phyloP scores from a whole-genome alignment of 1,140 invertebrate species.

The Periplaneta americana region DNA sequence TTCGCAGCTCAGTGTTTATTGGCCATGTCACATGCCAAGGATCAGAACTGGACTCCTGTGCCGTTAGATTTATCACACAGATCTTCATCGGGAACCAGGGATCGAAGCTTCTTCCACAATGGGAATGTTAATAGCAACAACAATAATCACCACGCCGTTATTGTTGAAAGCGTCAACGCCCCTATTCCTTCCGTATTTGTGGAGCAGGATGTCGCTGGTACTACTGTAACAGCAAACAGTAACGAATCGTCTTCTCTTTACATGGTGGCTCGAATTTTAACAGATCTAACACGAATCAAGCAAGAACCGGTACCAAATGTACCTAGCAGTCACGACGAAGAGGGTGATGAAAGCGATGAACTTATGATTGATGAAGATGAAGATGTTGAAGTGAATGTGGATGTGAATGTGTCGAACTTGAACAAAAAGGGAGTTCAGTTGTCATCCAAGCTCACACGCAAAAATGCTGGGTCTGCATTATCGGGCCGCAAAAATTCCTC shows the following conservation, averaged over 20 bases:
- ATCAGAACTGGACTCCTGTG: constrained; percentile 15
- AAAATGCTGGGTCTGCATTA: background rate
- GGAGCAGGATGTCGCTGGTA: constrained; percentile 8
- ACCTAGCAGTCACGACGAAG: constrained; percentile 13
- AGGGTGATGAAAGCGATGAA: constrained; percentile 11
- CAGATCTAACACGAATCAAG: constrained; percentile 48
- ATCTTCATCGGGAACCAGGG: constrained; percentile 7
- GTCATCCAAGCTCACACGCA: background rate
- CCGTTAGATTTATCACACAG: constrained; percentile 6
- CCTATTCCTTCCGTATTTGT: constrained; percentile 6
- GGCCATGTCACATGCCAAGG: constrained; percentile 45
- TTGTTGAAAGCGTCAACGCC: constrained; percentile 9
- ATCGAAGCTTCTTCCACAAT: background rate
- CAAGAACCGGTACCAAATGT: constrained; percentile 43
- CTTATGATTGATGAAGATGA: constrained; percentile 11
- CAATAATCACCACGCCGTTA: background rate
- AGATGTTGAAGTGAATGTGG: background rate
- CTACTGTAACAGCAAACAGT: background rate
- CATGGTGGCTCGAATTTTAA: constrained; percentile 53
- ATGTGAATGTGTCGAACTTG: constrained; percentile 2
- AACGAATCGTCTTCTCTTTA: constrained; percentile 36
- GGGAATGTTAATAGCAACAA: background rate
- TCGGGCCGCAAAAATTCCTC: background rate
- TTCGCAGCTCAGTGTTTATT: constrained; percentile 54
- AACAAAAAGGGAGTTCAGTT: background rate